phyloP scores from a whole-genome alignment of 2,113 vertebrate species.

The Toxotes jaculatrix region DNA sequence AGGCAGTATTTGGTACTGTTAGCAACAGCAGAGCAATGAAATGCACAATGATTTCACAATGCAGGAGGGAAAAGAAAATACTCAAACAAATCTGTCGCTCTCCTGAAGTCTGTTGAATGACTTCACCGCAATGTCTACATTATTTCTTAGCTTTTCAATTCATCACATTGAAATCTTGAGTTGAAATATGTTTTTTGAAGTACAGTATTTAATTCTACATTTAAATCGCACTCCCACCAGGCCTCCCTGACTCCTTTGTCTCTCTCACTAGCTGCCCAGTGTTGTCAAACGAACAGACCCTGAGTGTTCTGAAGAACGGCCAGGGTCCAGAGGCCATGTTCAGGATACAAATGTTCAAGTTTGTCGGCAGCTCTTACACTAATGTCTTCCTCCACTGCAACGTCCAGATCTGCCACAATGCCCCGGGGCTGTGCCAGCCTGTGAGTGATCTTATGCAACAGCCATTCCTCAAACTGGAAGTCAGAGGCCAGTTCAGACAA shows the following conservation, averaged over 20 bases:
- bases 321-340: conserved; percentile 81
- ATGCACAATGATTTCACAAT: conserved; percentile 48
- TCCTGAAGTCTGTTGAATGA: not conserved
- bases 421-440: conserved; percentile 76
- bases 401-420: conserved; percentile 85
- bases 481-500: conserved; percentile 63
- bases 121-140: conserved; percentile 12
- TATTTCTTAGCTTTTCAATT: conserved; percentile 12
- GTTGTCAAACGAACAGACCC: conserved; percentile 76
- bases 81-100: conserved; percentile 15
- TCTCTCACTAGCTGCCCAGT: conserved; percentile 75
- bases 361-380: conserved; percentile 80
- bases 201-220: not conserved
- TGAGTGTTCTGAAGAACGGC: conserved; percentile 79
- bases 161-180: not conserved
- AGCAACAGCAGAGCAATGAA: conserved; percentile 63
- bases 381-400: conserved; percentile 84
- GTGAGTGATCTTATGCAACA: conserved; percentile 62
- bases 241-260: conserved; percentile 13
- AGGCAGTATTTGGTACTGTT: conserved; percentile 66
- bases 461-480: conserved; percentile 35
- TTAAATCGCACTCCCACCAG: not conserved
- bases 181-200: not conserved
- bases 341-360: conserved; percentile 86
- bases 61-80: conserved; percentile 18